Evolutionary conservation across 2,797 vertebrate genomes (phyloP), one percentile per base, ranked within the genome.

Genomic region (Pangasius mekongensis): DNA sequence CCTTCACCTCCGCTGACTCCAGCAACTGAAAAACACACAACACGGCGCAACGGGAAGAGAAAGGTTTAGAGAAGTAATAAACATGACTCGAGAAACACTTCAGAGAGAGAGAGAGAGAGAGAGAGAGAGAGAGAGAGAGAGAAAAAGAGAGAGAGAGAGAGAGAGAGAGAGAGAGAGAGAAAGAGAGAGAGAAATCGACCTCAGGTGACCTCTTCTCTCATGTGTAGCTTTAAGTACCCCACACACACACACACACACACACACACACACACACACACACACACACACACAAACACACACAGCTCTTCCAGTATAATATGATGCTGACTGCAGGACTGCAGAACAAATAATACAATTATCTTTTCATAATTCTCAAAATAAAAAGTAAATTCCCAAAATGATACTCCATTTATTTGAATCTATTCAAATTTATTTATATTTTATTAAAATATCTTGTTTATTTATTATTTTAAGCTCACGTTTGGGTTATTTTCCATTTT

Each of bases 1-100:
- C 98, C 93, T 99, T 99, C 80, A 99, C 97, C 62, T 99, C 97
- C 90, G 96, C 96, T 87, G 98, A 99, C 91, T 99, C 97, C 93
- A 99, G 92, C 94, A 99, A 95, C 98, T 99, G 88, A 69, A 91
- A 93, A 85, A 91, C 84, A 94, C 58, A 91, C 91, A 62, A 91
- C 91, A 86, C 24, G 81, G 22, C 47, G 33, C 22, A 0, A 84
- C 14, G 24, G 67, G 22, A 90, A 52, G 89, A 74, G 20, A 88
- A 30, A 73, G 73, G 67, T 64, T 67, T 8, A 73, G 76, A 1
- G 3, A 16, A 14, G 58, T 43, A 16, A 64, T 83, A 64, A 82
- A 82, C 58, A 43, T 27, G 54, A 81, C 54, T 5, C 6, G 20
- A 81, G 52, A 24, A 47, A 58, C 11, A 64, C 11, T 27, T 24